phyloP scores from a whole-genome alignment of 2,888 invertebrate genomes.

The Tenthredo distinguenda region DNA sequence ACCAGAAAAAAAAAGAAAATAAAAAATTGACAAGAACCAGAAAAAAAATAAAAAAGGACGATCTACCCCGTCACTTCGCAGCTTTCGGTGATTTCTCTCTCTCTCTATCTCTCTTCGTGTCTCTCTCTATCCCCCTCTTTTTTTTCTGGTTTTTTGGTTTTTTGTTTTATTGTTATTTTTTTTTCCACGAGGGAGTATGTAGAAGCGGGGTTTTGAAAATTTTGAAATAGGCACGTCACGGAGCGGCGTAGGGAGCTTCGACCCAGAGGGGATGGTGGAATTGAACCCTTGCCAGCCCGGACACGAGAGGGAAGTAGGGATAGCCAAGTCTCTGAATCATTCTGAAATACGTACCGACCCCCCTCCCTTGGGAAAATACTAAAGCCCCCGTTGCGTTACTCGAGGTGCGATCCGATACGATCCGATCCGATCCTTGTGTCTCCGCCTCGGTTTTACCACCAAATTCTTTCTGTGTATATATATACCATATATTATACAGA shows the following conservation, averaged over 20 bases:
- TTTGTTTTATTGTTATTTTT: background rate
- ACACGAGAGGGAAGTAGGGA: slow-evolving; percentile 47
- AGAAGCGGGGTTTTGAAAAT: background rate
- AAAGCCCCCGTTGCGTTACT: slow-evolving; percentile 51
- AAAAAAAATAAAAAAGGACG: background rate
- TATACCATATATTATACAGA: no score
- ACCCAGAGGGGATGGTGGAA: slow-evolving; percentile 34
- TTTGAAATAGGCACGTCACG: slow-evolving; percentile 10
- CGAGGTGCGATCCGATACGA: background rate
- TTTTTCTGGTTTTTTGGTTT: background rate
- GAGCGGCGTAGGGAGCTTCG: slow-evolving; percentile 14
- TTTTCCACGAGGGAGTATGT: background rate
- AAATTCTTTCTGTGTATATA: background rate
- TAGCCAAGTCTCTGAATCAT: slow-evolving; percentile 59
- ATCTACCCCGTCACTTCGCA: background rate
- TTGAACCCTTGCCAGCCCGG: slow-evolving; percentile 59
- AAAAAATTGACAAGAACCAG: no score
- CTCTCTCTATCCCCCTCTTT: background rate
- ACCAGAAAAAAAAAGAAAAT: no score
- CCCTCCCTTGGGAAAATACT: slow-evolving; percentile 33
- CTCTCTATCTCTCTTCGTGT: no score
- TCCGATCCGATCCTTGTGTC: background rate
- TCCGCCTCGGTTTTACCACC: background rate
- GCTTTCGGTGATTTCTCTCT: background rate
- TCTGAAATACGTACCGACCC: slow-evolving; percentile 55